Base-by-base conservation (phyloP, 2,113 vertebrate genomes). In the Poicephalus meyeri region DNA sequence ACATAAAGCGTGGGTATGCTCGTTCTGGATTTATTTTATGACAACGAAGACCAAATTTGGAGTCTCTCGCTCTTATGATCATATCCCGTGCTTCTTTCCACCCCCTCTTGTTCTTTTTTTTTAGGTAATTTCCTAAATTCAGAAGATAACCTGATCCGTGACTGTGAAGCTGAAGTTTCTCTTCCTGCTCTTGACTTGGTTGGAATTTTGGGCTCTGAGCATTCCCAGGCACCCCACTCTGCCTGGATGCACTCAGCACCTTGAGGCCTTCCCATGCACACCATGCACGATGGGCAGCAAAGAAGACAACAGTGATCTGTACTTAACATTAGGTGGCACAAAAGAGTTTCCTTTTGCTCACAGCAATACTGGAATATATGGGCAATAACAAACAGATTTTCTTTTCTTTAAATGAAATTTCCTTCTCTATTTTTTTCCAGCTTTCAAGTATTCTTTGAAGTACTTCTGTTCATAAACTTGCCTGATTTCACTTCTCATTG, bases 311-410 rank as follows among this genome's bases (percentile, higher is more conserved):
- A 97, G 89, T 97, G 95, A 95, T 90, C 91, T 63, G 50, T 68
- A 33, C 60, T 96, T 96, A 97, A 97, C 97, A 97, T 97, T 97
- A 97, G 97, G 96, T 97, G 97, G 97, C 96, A 97, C 95, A 96
- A 97, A 97, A 96, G 95, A 94, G 95, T 97, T 97, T 97, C 93
- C 60, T 95, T 95, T 91, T 55, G 89, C 95, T 91, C n/a, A 4
- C 80, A 95, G 71, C 49, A 52, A 69, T 28, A 44, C 85, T 83
- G 88, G 76, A 74, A 92, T 77, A 39, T 3, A 81, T 7, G 47
- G 64, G 77, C 79, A 88, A 55, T 8, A 74, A 44, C 16, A 10
- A 89, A 58, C 83, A 42, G 88, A 68, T 91, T 88, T 83, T 56
- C 82, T 52, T 93, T 86, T 82, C 80, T 96, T 96, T 53, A 39